phyloP scores from a whole-genome alignment of 2,113 vertebrate species.

The Sapayoa aenigma region DNA sequence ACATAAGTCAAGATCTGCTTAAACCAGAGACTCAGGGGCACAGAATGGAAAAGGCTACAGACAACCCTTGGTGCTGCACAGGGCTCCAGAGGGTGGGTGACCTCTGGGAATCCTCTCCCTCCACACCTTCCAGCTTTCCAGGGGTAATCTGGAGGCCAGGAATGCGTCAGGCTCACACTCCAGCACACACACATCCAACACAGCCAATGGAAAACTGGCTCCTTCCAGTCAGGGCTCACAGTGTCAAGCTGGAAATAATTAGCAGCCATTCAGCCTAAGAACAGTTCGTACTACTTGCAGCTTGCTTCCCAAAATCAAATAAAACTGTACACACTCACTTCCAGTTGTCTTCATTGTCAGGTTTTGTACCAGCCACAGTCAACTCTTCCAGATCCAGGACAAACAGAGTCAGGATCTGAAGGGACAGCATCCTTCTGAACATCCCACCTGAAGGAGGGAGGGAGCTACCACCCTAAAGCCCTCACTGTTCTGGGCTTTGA shows the following conservation, averaged over 20 bases:
- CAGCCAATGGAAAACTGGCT: not conserved
- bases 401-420: not conserved
- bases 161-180: rapidly evolving
- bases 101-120: not conserved
- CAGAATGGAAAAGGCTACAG: not conserved
- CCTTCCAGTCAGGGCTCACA: not conserved
- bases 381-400: not conserved
- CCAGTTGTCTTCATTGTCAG: not conserved
- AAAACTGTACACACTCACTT: not conserved
- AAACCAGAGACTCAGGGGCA: not conserved
- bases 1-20: not conserved
- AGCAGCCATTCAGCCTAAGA: not conserved
- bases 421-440: not conserved
- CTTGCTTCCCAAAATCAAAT: not conserved
- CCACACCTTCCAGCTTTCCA: not conserved
- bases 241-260: not conserved
- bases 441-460: not conserved
- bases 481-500: not conserved
- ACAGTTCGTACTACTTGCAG: not conserved
- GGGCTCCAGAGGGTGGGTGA: not conserved
- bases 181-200: not conserved
- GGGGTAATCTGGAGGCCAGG: not conserved
- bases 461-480: not conserved
- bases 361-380: not conserved
- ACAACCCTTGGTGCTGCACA: rapidly evolving